Percentiles rank a stretch among this genome's conserved stretches.
These are phyloP conservation scores for Spilarctia lutea DNA, from an alignment of 2,888 invertebrate genomes.

Conservation along the genomic window DNA sequence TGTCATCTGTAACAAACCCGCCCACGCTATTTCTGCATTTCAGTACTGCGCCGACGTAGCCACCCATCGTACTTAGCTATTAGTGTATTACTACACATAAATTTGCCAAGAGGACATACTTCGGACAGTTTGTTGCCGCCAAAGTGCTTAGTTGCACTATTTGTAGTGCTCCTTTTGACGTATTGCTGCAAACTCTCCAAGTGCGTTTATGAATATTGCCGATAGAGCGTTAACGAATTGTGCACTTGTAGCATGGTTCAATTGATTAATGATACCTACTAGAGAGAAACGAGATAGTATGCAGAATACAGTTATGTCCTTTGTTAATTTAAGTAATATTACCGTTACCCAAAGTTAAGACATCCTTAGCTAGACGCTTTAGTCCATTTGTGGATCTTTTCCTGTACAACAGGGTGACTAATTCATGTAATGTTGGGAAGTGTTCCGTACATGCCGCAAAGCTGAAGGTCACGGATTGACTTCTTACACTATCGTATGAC, in stretches of 20 bases:
- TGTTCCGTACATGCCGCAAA: too few species aligned
- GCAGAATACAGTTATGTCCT: not conserved
- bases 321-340: not conserved
- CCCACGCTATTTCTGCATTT: conserved; percentile 85
- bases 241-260: not conserved
- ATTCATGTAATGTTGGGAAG: too few species aligned
- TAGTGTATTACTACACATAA: conserved; percentile 60
- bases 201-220: not conserved
- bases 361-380: too few species aligned
- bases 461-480: too few species aligned
- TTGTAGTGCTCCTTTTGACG: conserved; percentile 26
- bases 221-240: conserved; percentile 1
- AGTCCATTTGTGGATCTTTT: too few species aligned
- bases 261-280: not conserved
- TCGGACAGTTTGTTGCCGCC: conserved; percentile 68
- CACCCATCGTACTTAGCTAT: conserved; percentile 63
- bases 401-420: too few species aligned
- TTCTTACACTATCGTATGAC: too few species aligned
- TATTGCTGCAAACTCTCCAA: conserved; percentile 14
- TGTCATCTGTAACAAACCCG: conserved; percentile 82
- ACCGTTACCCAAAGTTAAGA: too few species aligned
- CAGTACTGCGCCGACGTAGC: conserved; percentile 69
- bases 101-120: conserved; percentile 66
- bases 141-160: conserved; percentile 53
- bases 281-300: too few species aligned